Evolutionary conservation across 2,113 vertebrate species (phyloP).

Genomic region (Brevimyrus niger): DNA sequence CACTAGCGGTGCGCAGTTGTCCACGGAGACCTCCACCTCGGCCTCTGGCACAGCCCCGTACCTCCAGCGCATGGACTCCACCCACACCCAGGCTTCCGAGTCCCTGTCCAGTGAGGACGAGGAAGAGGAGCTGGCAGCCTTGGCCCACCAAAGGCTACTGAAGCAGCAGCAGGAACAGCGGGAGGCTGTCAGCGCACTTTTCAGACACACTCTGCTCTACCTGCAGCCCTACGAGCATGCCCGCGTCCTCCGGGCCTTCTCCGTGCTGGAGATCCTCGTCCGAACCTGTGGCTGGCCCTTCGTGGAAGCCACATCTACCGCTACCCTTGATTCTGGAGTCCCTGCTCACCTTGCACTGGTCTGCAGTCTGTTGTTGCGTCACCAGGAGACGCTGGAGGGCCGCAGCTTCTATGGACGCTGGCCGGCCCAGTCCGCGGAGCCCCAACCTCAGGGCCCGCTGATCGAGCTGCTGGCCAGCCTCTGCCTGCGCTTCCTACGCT

Average conservation of each 20-base stretch:
- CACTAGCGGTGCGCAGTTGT: slow-evolving; percentile 66
- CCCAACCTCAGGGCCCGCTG: slow-evolving; percentile 71
- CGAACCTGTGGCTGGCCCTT: slow-evolving; percentile 80
- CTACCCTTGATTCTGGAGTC: slow-evolving; percentile 83
- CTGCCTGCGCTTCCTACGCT: slow-evolving; percentile 82
- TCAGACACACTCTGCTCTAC: slow-evolving; percentile 82
- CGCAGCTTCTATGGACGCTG: slow-evolving; percentile 80
- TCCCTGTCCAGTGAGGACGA: slow-evolving; percentile 92
- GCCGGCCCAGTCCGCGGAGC: slow-evolving; percentile 56
- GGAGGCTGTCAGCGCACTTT: slow-evolving; percentile 74
- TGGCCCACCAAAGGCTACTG: slow-evolving; percentile 62
- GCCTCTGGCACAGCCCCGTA: slow-evolving; percentile 72
- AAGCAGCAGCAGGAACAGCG: slow-evolving; percentile 74
- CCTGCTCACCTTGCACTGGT: slow-evolving; percentile 84
- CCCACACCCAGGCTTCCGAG: slow-evolving; percentile 84
- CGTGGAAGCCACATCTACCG: slow-evolving; percentile 73
- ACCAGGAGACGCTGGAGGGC: slow-evolving; percentile 82
- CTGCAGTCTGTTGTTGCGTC: slow-evolving; percentile 87
- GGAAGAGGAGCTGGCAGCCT: slow-evolving; percentile 84
- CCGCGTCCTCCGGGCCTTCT: slow-evolving; percentile 77
- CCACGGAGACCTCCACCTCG: slow-evolving; percentile 80
- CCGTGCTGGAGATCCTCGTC: slow-evolving; percentile 80
- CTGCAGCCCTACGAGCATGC: slow-evolving; percentile 75
- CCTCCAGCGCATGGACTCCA: slow-evolving; percentile 70
- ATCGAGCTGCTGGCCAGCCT: slow-evolving; percentile 83